Evolutionary conservation across 2,888 invertebrate genomes (phyloP).

Genomic region (Apotomis betuletana): DNA sequence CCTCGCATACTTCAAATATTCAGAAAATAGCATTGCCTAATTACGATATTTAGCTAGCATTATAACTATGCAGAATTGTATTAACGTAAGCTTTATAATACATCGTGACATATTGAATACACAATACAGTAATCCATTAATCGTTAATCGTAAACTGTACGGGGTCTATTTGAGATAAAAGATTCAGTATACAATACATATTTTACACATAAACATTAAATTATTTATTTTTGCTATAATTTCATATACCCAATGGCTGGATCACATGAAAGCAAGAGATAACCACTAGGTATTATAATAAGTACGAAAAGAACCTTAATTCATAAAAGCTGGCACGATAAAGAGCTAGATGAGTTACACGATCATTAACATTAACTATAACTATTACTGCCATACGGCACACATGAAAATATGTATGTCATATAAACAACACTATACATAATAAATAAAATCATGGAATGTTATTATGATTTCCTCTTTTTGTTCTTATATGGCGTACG

Average conservation of each 20-base stretch:
- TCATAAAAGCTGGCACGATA: conserved; percentile 82
- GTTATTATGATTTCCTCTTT: conserved; percentile 74
- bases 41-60: conserved; percentile 80
- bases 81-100: conserved; percentile 75
- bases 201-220: conserved; percentile 69
- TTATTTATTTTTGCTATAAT: conserved; percentile 79
- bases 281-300: conserved; percentile 68
- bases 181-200: conserved; percentile 68
- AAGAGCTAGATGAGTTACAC: conserved; percentile 79
- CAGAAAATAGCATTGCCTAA: conserved; percentile 83
- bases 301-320: conserved; percentile 80
- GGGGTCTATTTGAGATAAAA: conserved; percentile 53
- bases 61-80: conserved; percentile 74
- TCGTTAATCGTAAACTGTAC: conserved; percentile 57
- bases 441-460: conserved; percentile 84
- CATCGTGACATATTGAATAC: conserved; percentile 70
- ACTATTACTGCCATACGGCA: conserved; percentile 64
- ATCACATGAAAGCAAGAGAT: conserved; percentile 76
- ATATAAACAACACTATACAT: conserved; percentile 77
- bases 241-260: conserved; percentile 73
- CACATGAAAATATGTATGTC: conserved; percentile 81
- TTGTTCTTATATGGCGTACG: conserved; percentile 60
- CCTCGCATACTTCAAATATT: conserved; percentile 77
- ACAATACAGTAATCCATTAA: conserved; percentile 53
- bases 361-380: conserved; percentile 70